Evolutionary conservation across 2,113 vertebrate species (phyloP), one percentile per base, ranked within the genome.

Genomic region (Callipepla squamata): DNA sequence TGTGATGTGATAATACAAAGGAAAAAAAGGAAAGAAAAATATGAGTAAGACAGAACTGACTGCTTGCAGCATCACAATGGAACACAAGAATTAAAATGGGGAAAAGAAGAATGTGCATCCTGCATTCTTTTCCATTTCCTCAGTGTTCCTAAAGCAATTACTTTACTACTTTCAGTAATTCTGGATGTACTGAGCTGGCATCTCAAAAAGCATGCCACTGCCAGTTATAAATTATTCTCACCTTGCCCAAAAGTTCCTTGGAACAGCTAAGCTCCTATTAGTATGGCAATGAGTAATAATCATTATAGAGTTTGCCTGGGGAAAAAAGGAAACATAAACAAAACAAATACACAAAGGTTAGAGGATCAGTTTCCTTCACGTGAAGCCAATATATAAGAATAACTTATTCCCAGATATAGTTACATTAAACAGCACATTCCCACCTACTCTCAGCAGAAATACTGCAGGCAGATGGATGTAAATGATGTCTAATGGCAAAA

Each of bases 221-320:
- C 26, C 68, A 80, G 22, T 1, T 87, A 7, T 9, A 61, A 77
- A 34, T 36, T 28, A 13, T 34, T 15, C 87, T 94, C 98, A 99
- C 99, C 98, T 98, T 69, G 98, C 28, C 51, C 96, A 84, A 47
- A 98, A 97, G 47, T 98, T 97, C 50, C 97, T 96, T 63, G 99
- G 97, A 63, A 97, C 96, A 0, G 98, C 99, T 18, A 99, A 97
- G n/a, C 96, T 98, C 67, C 97, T 97, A 91, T 99, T 99, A 8
- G 99, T 99, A 86, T 98, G 97, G 93, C 97, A 98, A 93, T 99
- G 99, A 69, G 93, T 85, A 68, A 99, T 96, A 80, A 99, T 45
- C 14, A 99, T 77, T 85, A 97, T 98, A 81, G 86, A 55, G 79
- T 99, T 98, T 84, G 98, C 98, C 99, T 99, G 94, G 44, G 67